A percentile compares a stretch with the other conserved stretches of the same genome.
These are phyloP conservation scores for Xiphias gladius DNA, from an alignment of 2,113 vertebrate genomes.

Conservation along the genomic window DNA sequence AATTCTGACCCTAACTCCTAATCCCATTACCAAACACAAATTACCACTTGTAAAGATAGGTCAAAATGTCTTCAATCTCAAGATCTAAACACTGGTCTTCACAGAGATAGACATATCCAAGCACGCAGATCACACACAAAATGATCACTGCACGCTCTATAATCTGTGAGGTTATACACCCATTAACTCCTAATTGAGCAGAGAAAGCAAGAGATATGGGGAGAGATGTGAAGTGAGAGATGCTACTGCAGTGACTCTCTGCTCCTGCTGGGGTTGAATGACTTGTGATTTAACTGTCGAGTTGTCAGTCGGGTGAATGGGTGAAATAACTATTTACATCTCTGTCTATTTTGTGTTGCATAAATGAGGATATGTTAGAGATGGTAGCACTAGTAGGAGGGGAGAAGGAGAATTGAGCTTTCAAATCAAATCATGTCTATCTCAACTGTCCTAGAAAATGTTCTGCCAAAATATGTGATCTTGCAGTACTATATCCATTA, in stretches of 20 bases:
- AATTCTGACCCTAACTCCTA: too few species aligned
- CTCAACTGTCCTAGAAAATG: too few species aligned
- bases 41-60: background rate
- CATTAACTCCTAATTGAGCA: slow-evolving; percentile 17
- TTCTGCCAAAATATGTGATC: too few species aligned
- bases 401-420: background rate
- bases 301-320: slow-evolving; percentile 7
- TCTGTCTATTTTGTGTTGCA: background rate
- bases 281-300: background rate
- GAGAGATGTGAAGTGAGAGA: background rate
- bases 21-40: background rate
- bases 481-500: too few species aligned
- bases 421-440: too few species aligned
- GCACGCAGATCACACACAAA: background rate
- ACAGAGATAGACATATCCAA: background rate
- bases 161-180: background rate
- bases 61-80: too few species aligned
- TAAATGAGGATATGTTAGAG: background rate
- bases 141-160: background rate
- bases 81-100: too few species aligned
- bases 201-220: slow-evolving; percentile 1
- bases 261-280: background rate
- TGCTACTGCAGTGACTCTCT: background rate
- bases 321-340: slow-evolving; percentile 9
- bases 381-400: background rate